Evolutionary conservation across 1,140 invertebrate species (phyloP).

Genomic region (Acromyrmex charruanus): DNA sequence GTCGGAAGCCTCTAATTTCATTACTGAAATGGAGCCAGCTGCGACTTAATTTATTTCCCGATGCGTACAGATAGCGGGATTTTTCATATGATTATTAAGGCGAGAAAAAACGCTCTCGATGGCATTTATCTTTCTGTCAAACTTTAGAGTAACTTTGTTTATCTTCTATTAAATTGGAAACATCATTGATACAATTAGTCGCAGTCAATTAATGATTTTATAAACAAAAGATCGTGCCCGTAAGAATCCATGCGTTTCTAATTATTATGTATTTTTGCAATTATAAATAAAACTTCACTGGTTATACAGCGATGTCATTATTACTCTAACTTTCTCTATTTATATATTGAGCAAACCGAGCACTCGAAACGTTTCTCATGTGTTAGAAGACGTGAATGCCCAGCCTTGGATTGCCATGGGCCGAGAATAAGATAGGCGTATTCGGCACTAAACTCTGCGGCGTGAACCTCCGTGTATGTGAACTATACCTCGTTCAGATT

Average conservation of each 20-base stretch:
- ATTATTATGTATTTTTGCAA: not conserved
- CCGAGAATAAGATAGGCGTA: not conserved
- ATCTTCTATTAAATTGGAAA: not conserved
- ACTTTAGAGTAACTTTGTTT: not conserved
- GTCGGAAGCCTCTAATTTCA: conserved; percentile 22
- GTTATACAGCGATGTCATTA: conserved; percentile 12
- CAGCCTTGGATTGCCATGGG: conserved; percentile 9
- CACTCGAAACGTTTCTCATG: conserved; percentile 17
- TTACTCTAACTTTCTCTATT: conserved; percentile 11
- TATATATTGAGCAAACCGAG: not conserved
- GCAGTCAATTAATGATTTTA: not conserved
- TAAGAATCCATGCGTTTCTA: not conserved
- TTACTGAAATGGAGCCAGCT: not conserved
- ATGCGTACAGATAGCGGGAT: not conserved
- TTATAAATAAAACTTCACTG: not conserved
- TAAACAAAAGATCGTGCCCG: too few species aligned
- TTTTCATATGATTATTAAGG: not conserved
- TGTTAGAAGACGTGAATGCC: conserved; percentile 47
- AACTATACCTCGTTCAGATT: not conserved
- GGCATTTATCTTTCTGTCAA: not conserved
- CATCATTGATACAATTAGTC: not conserved
- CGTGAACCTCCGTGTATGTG: not conserved
- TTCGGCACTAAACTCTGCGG: not conserved
- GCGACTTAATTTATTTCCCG: conserved; percentile 30
- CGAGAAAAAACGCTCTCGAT: not conserved